Percentiles rank a stretch among this genome's conserved stretches.
phyloP scores from a whole-genome alignment of 2,797 vertebrate species.

The Phrynocephalus vlangalii region DNA sequence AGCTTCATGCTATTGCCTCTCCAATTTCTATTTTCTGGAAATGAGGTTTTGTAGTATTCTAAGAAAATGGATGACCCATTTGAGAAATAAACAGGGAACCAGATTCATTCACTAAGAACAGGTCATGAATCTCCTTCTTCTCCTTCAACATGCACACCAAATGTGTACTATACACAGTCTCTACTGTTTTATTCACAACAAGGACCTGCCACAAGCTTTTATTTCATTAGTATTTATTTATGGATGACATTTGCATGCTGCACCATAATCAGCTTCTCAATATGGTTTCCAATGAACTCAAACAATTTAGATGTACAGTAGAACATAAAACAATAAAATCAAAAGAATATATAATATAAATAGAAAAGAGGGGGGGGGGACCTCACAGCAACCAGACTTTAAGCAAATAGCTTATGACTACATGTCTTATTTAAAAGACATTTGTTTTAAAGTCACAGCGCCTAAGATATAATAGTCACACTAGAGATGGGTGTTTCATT shows the following conservation, averaged over 20 bases:
- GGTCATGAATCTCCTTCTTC: neutral
- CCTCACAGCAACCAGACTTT: neutral
- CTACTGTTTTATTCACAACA: neutral
- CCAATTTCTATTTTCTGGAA: neutral
- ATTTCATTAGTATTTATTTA: neutral
- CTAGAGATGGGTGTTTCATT: no score
- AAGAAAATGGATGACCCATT: neutral
- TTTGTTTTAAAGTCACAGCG: no score
- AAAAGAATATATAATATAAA: neutral
- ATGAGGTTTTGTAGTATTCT: neutral
- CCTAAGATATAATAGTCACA: no score
- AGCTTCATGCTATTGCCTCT: neutral
- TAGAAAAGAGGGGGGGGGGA: neutral
- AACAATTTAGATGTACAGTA: neutral
- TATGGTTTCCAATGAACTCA: no score
- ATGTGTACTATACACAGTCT: neutral
- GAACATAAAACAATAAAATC: neutral
- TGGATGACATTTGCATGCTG: neutral
- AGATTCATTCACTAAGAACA: neutral
- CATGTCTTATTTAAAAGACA: neutral
- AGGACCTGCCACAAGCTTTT: neutral
- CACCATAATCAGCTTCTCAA: neutral
- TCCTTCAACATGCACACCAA: neutral
- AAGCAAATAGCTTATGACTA: neutral
- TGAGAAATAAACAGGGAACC: neutral